A percentile compares a stretch with the other conserved stretches of the same genome.
phyloP scores from a whole-genome alignment of 2,888 invertebrate species.

The Lutraria lutraria region DNA sequence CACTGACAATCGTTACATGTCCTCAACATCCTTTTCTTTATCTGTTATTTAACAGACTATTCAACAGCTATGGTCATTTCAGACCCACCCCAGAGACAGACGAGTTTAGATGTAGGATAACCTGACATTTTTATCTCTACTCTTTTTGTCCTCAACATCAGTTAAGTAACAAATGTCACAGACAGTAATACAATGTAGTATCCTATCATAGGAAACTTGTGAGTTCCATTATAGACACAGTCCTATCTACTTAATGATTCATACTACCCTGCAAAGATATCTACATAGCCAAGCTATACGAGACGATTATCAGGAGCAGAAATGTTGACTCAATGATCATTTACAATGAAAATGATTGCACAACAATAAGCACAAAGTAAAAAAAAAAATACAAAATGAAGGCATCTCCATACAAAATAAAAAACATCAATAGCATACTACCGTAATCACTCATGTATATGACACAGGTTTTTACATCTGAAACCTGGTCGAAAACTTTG shows the following conservation, averaged over 20 bases:
- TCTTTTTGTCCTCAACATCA: not conserved
- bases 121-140: too few species aligned
- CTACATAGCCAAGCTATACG: not conserved
- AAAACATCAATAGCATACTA: not conserved
- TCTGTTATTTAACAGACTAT: too few species aligned
- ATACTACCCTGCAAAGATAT: not conserved
- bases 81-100: too few species aligned
- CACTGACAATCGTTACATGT: not conserved
- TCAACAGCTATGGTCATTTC: too few species aligned
- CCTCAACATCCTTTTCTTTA: not conserved
- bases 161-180: not conserved
- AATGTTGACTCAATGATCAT: not conserved
- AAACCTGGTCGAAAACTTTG: not conserved
- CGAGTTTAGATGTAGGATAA: too few species aligned
- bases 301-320: not conserved
- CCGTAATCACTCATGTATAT: not conserved
- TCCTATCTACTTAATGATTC: not conserved
- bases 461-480: not conserved
- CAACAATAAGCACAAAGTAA: not conserved
- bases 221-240: not conserved
- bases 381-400: not conserved
- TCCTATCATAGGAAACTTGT: not conserved
- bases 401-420: not conserved
- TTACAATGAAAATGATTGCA: conserved; percentile 16
- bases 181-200: not conserved